phyloP scores from a whole-genome alignment of 2,797 vertebrate species.

The Rachycentron canadum region DNA sequence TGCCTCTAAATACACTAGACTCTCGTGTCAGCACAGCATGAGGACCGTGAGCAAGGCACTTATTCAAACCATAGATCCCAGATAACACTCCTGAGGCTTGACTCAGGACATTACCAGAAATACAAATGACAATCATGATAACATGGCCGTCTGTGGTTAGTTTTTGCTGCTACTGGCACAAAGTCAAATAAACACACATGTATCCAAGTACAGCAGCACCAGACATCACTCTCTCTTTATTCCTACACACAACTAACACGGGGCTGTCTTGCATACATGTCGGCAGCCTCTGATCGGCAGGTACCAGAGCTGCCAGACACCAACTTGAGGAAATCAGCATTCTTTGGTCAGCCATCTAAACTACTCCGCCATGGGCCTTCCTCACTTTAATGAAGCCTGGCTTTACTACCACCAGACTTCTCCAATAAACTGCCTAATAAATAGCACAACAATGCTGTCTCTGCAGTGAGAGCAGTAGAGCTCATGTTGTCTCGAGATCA shows the following conservation, averaged over 20 bases:
- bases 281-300: constrained; percentile 27
- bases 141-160: neutral
- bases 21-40: constrained; percentile 42
- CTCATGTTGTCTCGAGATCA: constrained; percentile 61
- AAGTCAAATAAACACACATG: constrained; percentile 18
- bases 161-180: constrained; percentile 3
- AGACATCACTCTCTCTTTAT: constrained; percentile 23
- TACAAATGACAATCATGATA: constrained; percentile 28
- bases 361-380: constrained; percentile 47
- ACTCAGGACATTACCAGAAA: constrained; percentile 37
- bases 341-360: constrained; percentile 41
- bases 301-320: constrained; percentile 35
- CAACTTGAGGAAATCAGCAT: constrained; percentile 40
- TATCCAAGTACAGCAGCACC: neutral
- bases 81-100: constrained; percentile 57
- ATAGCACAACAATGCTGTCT: constrained; percentile 60
- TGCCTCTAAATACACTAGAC: constrained; percentile 33
- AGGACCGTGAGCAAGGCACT: constrained; percentile 44
- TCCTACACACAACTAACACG: constrained; percentile 4
- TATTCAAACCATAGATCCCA: constrained; percentile 54
- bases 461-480: constrained; percentile 46
- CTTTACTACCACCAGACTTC: constrained; percentile 64
- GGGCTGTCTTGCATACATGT: neutral
- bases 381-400: constrained; percentile 63
- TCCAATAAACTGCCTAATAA: constrained; percentile 70